Percentiles rank a stretch among this genome's conserved stretches.
These are phyloP conservation scores for Geotrypetes seraphini DNA, from an alignment of 2,797 vertebrate genomes.

Conservation along the genomic window DNA sequence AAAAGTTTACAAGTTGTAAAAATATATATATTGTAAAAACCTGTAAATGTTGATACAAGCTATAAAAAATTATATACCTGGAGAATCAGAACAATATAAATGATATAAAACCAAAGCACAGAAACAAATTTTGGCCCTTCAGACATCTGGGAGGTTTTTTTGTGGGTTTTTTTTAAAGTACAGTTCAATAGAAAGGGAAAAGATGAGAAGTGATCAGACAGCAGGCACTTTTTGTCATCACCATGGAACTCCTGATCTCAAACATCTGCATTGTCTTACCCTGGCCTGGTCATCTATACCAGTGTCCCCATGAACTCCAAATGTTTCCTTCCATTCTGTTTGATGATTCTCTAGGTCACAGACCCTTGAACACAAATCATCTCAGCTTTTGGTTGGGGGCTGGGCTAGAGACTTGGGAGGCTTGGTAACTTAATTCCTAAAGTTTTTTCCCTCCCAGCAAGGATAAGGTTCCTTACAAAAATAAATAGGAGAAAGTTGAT, in stretches of 20 bases:
- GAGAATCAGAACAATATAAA: too few species aligned
- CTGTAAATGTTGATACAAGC: too few species aligned
- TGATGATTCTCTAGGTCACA: constrained; percentile 83
- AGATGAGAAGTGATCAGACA: constrained; percentile 1
- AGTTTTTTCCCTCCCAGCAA: constrained; percentile 57
- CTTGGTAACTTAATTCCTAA: constrained; percentile 82
- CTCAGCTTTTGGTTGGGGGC: constrained; percentile 56
- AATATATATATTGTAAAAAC: too few species aligned
- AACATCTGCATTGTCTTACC: constrained; percentile 84
- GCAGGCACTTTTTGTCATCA: constrained; percentile 28
- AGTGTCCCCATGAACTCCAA: constrained; percentile 74
- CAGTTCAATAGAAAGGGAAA: too few species aligned
- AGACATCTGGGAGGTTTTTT: too few species aligned
- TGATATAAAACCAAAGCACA: too few species aligned
- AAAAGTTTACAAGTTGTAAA: too few species aligned
- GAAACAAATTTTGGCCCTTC: too few species aligned
- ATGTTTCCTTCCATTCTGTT: constrained; percentile 77
- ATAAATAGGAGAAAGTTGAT: constrained; percentile 53
- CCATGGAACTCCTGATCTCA: constrained; percentile 55
- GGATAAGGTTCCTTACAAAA: constrained; percentile 69
- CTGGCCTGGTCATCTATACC: constrained; percentile 55
- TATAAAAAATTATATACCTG: too few species aligned
- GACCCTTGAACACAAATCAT: constrained; percentile 92
- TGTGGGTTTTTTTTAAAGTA: too few species aligned
- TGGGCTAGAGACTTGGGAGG: constrained; percentile 48